Base-by-base conservation (phyloP, 2,113 vertebrate species). In the Pachypanchax playfairii region DNA sequence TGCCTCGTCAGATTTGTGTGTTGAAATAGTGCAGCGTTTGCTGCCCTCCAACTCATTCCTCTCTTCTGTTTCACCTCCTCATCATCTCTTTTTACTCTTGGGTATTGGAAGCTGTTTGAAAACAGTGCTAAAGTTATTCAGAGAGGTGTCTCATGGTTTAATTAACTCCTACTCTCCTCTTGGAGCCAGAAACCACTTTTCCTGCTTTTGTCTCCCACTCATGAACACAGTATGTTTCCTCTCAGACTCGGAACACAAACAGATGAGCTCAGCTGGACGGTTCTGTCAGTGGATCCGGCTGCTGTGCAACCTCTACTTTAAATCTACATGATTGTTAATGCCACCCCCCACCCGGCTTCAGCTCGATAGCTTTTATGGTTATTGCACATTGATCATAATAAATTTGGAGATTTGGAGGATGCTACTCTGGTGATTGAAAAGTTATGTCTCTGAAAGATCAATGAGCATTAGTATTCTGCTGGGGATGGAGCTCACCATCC, bases 101-200 rank as follows among this genome's bases (percentile, higher is more conserved):
- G 60, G 79, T 39, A 21, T 77, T 70, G 50, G 25, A 28, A 56
- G 38, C 51, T 50, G 65, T 78, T 71, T 48, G 62, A 36, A 70
- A 85, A 87, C 71, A 41, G 63, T 36, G 77, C 77, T 77, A 57
- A 85, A 80, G 65, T 81, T 85, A 87, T 87, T 78, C 80, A 77
- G 82, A n/a, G 73, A 86, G 84, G 62, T 75, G 78, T 84, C 69
- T 84, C 76, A 61, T 38, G 46, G 70, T 85, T 85, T 85, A 84
- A 83, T 89, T 75, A 88, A 84, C 80, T 85, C 69, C 48, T 28
- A 38, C 36, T 76, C 41, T 50, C 29, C 61, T 75, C 55, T 69
- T n/a, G n/a, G n/a, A n/a, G n/a, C n/a, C 26, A 0, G 53, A 73
- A 65, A 69, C 39, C 71, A 38, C 28, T 72, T 60, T 71, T 42